A percentile compares a stretch with the other conserved stretches of the same genome.
Conservation (phyloP, 2,888 invertebrate species). For the Pseudoips prasinana region DNA sequence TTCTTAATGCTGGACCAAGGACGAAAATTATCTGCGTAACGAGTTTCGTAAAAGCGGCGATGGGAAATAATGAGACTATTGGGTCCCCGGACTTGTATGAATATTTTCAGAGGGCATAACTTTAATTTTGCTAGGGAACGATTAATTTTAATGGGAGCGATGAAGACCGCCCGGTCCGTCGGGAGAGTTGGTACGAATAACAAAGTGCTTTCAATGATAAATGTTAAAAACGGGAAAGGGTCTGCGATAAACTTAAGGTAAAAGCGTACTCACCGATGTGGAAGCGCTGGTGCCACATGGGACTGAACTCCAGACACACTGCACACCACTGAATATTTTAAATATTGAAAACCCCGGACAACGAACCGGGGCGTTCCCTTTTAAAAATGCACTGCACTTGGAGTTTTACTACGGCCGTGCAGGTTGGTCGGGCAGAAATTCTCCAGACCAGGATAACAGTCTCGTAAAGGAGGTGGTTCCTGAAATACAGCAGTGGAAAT, state of each 20-base stretch:
- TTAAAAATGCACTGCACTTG: conserved; percentile 80
- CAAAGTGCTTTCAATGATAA: conserved; percentile 43
- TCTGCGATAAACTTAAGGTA: conserved; percentile 43
- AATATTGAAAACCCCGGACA: conserved; percentile 74
- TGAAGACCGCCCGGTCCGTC: conserved; percentile 32
- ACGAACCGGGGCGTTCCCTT: conserved; percentile 68
- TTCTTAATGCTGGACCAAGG: conserved; percentile 71
- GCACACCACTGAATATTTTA: conserved; percentile 78
- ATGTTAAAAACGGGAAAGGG: conserved; percentile 46
- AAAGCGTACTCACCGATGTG: conserved; percentile 58
- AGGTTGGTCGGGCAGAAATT: conserved; percentile 73
- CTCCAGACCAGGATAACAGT: conserved; percentile 60
- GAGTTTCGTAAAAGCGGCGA: conserved; percentile 73
- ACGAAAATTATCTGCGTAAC: conserved; percentile 75
- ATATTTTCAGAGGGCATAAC: conserved; percentile 71
- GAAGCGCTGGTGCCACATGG: conserved; percentile 43
- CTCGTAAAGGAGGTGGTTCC: conserved; percentile 70
- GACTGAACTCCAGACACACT: conserved; percentile 57
- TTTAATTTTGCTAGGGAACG: conserved; percentile 66
- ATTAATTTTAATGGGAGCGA: conserved; percentile 64
- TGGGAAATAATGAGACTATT: conserved; percentile 74
- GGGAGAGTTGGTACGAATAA: too few species aligned
- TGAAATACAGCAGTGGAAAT: conserved; percentile 47
- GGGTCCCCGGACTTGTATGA: conserved; percentile 66
- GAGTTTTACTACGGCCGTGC: conserved; percentile 71